A percentile compares a stretch with the other conserved stretches of the same genome.
These are phyloP conservation scores for Sclerurus mexicanus DNA, from an alignment of 2,113 vertebrate species.

Conservation along the genomic window DNA sequence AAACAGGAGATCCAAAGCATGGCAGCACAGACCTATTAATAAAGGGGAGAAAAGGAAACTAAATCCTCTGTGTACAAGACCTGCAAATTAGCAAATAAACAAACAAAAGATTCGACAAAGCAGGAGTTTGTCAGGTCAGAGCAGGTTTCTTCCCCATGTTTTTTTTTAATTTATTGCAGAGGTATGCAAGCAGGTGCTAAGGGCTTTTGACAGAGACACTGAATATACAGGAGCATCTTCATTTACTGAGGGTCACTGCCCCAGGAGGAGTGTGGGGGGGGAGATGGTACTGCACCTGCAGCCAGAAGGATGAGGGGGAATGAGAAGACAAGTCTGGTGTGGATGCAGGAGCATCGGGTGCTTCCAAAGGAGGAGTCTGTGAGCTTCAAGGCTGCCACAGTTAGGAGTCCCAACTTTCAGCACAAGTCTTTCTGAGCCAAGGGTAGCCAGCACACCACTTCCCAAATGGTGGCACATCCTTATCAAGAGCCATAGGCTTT, in stretches of 20 bases:
- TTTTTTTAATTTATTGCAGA: neutral
- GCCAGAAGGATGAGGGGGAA: neutral
- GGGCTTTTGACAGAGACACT: neutral
- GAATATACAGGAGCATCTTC: neutral
- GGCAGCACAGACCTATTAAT: neutral
- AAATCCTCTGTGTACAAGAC: rapidly evolving
- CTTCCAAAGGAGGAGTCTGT: neutral
- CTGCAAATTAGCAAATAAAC: neutral
- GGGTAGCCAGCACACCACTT: neutral
- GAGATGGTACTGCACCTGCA: rapidly evolving
- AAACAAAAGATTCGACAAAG: neutral
- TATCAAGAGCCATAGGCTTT: neutral
- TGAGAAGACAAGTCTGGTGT: neutral
- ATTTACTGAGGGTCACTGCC: neutral
- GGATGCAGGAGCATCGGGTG: rapidly evolving
- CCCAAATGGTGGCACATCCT: neutral
- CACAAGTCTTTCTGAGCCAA: rapidly evolving
- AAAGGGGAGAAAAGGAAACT: neutral
- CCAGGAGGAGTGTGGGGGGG: rapidly evolving
- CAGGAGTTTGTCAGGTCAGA: neutral
- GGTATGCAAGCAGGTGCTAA: neutral
- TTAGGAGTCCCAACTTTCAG: neutral
- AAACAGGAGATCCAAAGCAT: rapidly evolving
- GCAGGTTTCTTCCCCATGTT: rapidly evolving
- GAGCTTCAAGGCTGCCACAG: neutral